Conservation (phyloP, 2,888 invertebrate species). For the Alloscopus bannaensis region DNA sequence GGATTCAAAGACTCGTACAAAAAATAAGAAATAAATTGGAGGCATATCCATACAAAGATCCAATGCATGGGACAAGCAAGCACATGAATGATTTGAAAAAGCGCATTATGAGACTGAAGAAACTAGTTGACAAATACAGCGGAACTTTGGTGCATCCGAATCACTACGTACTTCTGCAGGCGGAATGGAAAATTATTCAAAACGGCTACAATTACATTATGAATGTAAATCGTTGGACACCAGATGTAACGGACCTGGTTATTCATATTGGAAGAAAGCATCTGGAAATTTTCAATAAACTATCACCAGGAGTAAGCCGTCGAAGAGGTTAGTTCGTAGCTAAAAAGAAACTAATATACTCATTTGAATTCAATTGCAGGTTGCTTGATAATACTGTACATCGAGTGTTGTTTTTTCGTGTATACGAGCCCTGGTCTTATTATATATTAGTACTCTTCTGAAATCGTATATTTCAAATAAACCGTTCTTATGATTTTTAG, state of each 20-base stretch:
- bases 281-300: slow-evolving; percentile 25
- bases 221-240: slow-evolving; percentile 29
- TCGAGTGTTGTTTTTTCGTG: background rate
- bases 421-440: background rate
- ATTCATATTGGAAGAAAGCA: slow-evolving; percentile 22
- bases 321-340: slow-evolving; percentile 17
- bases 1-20: background rate
- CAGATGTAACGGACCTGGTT: slow-evolving; percentile 23
- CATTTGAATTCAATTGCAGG: no score
- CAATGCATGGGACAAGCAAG: slow-evolving; percentile 21
- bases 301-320: slow-evolving; percentile 36
- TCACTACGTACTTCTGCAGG: slow-evolving; percentile 31
- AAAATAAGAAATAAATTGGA: slow-evolving; percentile 10
- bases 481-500: slow-evolving; percentile 7
- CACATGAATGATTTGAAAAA: slow-evolving; percentile 28
- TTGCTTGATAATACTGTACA: no score
- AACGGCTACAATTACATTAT: slow-evolving; percentile 37
- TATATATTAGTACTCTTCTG: background rate
- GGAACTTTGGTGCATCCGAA: slow-evolving; percentile 13
- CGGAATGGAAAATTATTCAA: slow-evolving; percentile 36
- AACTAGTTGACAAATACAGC: slow-evolving; percentile 20
- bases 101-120: slow-evolving; percentile 16
- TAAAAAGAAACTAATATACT: no score
- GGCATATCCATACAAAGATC: slow-evolving; percentile 28
- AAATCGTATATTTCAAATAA: background rate